A percentile compares a stretch with the other conserved stretches of the same genome.
Evolutionary conservation across 2,888 invertebrate species (phyloP).

Genomic region (Megastigmus dorsalis): DNA sequence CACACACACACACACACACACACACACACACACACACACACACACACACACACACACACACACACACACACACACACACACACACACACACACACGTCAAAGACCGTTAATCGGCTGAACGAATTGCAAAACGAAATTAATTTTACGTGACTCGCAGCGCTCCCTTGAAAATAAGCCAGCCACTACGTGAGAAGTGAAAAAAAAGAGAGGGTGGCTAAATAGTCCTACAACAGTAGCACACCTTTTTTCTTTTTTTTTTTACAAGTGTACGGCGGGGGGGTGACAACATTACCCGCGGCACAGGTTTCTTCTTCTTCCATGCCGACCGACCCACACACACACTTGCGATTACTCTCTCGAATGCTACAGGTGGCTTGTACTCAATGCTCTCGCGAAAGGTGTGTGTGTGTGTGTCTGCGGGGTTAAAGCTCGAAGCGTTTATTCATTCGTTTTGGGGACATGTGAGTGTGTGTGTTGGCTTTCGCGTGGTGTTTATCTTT

Average conservation of each 20-base stretch:
- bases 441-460: background rate
- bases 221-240: background rate
- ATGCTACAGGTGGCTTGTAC: conserved; percentile 45
- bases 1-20: too few relatives aligned
- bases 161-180: too few relatives aligned
- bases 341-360: background rate
- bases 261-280: background rate
- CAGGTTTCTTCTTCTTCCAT: conserved; percentile 15
- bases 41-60: too few relatives aligned
- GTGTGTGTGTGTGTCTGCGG: background rate
- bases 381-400: background rate
- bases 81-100: background rate
- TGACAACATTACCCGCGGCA: conserved; percentile 26
- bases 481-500: conserved; percentile 5
- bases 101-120: background rate
- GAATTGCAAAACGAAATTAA: background rate
- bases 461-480: conserved; percentile 7
- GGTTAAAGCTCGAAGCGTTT: background rate
- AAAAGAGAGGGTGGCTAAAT: background rate
- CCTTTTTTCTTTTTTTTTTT: too few relatives aligned
- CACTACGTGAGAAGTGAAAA: too few relatives aligned
- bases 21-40: too few relatives aligned
- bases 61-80: too few relatives aligned
- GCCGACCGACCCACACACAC: too few relatives aligned
- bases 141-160: background rate